Base-by-base conservation (phyloP, 2,113 vertebrate species). In the Pteropus alecto region DNA sequence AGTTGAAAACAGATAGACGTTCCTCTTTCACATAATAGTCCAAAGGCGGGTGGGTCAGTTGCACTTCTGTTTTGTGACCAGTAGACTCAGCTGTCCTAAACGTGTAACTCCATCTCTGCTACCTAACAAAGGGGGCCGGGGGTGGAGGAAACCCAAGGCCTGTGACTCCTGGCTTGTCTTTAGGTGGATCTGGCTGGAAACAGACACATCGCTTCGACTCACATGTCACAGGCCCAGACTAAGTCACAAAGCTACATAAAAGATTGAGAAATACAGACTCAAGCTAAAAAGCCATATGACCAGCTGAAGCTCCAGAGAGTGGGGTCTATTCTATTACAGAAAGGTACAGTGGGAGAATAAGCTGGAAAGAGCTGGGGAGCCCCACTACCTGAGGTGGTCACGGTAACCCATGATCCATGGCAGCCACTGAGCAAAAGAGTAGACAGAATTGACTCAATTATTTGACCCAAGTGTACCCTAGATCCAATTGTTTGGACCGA, bases 121-220 rank as follows among this genome's bases (percentile, higher is more conserved):
- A 21, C 33, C 24, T 11, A 15, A 6, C 51, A 60, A 83, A 35
- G 19, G 48, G 28, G 56, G 28, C 0, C 0, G 6, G 73, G 0
- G 19, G 46, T n/a, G 30, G 56, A 79, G 58, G 46, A 78, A 82
- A 78, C 33, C 7, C 63, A 46, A 24, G 74, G 35, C 12, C 13
- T 26, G 14, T 54, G 70, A 13, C 51, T 92, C 28, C 7, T n/a
- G 74, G 15, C 46, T 87, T 41, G 19, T 35, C 30, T 77, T 33
- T 19, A 38, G 67, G 56, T 61, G 33, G 71, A 83, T 43, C 12
- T 14, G 18, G 56, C 15, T 93, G 77, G 51, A 61, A 46, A 12
- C 43, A 54, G 83, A 65, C 8, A 2, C 9, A 12, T 41, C 1
- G 6, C 18, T 76, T 60, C 61, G 21, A 30, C 16, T 76, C 2